Conservation (phyloP, 2,113 vertebrate genomes). For the Periophthalmus modestus region DNA sequence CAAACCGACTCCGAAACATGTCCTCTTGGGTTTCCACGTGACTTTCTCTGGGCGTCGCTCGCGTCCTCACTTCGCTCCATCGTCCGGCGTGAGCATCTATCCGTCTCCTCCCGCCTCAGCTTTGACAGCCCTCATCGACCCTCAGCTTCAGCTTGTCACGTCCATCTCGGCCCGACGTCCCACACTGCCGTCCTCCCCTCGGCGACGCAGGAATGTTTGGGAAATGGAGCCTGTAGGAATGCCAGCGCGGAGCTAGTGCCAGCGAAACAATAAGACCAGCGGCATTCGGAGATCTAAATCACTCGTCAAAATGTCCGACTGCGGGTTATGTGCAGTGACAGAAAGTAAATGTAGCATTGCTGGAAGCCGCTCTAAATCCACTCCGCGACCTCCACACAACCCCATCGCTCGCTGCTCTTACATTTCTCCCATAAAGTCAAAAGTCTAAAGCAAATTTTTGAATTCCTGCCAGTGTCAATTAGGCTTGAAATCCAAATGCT, state of each 20-base stretch:
- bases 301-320: slow-evolving; percentile 45
- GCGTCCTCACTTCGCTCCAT: slow-evolving; percentile 37
- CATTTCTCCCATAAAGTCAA: slow-evolving; percentile 2
- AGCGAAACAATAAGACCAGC: slow-evolving; percentile 38
- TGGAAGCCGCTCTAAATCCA: slow-evolving; percentile 36
- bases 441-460: slow-evolving; percentile 3
- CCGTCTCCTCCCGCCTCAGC: slow-evolving; percentile 46
- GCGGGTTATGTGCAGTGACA: slow-evolving; percentile 34
- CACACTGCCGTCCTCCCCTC: slow-evolving; percentile 40
- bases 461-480: slow-evolving; percentile 3
- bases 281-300: slow-evolving; percentile 45
- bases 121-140: slow-evolving; percentile 72
- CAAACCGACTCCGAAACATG: slow-evolving; percentile 14
- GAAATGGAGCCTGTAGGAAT: slow-evolving; percentile 67
- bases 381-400: slow-evolving; percentile 51
- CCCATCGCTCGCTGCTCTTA: slow-evolving; percentile 29
- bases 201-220: slow-evolving; percentile 71
- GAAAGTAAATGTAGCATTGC: slow-evolving; percentile 62
- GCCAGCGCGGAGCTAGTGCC: slow-evolving; percentile 41
- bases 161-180: slow-evolving; percentile 55
- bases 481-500: not conserved
- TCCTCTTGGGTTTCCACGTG: slow-evolving; percentile 48
- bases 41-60: slow-evolving; percentile 35
- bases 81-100: slow-evolving; percentile 27
- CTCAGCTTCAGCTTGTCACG: slow-evolving; percentile 55